Conservation (phyloP, 1,140 invertebrate species). For the Carposina sasakii region DNA sequence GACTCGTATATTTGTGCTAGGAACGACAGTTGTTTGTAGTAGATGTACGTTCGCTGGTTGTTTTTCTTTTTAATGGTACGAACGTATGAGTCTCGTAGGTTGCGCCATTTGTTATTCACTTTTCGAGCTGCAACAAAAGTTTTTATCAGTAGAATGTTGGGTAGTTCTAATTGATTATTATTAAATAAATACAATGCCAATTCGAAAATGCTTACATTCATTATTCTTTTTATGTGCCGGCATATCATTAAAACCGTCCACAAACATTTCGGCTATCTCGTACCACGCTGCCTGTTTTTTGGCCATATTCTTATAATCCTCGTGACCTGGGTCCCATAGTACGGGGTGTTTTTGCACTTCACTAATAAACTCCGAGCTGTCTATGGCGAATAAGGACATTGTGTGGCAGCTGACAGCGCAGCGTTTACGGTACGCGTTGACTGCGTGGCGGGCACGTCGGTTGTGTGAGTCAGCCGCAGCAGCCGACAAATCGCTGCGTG, state of each 20-base stretch:
- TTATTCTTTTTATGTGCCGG: conserved; percentile 34
- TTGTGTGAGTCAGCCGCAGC: no score
- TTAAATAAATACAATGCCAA: not conserved
- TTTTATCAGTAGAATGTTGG: not conserved
- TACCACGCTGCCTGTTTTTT: conserved; percentile 42
- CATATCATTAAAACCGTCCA: conserved; percentile 41
- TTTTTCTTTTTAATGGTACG: conserved; percentile 30
- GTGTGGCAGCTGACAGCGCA: not conserved
- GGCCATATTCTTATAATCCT: conserved; percentile 33
- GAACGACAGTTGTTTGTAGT: conserved; percentile 38
- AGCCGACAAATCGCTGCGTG: no score
- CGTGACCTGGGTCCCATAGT: conserved; percentile 42
- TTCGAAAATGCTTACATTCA: conserved; percentile 40
- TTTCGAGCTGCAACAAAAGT: conserved; percentile 33
- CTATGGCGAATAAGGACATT: conserved; percentile 31
- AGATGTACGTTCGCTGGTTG: conserved; percentile 34
- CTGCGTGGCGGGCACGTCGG: conserved; percentile 5
- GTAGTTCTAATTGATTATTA: not conserved
- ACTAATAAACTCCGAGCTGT: conserved; percentile 44
- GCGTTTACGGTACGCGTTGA: conserved; percentile 4
- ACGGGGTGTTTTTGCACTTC: conserved; percentile 48
- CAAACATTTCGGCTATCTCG: conserved; percentile 38
- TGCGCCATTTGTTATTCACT: conserved; percentile 49
- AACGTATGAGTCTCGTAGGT: conserved; percentile 51
- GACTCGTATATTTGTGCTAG: no score